Percentiles rank a stretch among this genome's conserved stretches.
phyloP scores from a whole-genome alignment of 1,140 invertebrate species.

The Drosophila gunungcola region DNA sequence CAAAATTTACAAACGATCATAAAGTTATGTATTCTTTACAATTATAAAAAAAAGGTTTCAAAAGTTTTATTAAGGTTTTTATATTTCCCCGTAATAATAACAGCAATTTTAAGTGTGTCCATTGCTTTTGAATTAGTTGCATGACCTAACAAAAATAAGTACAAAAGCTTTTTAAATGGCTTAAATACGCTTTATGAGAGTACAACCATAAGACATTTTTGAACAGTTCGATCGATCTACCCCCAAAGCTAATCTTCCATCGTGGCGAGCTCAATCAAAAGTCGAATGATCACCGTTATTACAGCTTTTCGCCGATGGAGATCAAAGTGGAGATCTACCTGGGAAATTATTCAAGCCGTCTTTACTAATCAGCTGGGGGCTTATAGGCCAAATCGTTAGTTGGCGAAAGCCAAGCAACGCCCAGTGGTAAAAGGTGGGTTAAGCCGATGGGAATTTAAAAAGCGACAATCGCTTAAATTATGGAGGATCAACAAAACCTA shows the following conservation, averaged over 20 bases:
- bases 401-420: conserved; percentile 51
- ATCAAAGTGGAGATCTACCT: conserved; percentile 22
- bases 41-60: too few species aligned
- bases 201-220: conserved; percentile 5
- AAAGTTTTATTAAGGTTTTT: too few species aligned
- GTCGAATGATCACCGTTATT: conserved; percentile 56
- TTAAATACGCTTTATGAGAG: neutral
- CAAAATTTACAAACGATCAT: too few species aligned
- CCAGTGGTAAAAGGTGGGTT: conserved; percentile 23
- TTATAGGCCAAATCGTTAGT: conserved; percentile 33
- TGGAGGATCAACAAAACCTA: conserved; percentile 6
- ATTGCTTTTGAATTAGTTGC: too few species aligned
- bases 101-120: too few species aligned
- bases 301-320: conserved; percentile 14
- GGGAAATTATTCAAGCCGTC: conserved; percentile 50
- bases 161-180: neutral
- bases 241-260: conserved; percentile 38
- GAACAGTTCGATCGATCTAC: conserved; percentile 3
- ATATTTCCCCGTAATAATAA: too few species aligned
- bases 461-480: conserved; percentile 33
- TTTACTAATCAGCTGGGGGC: conserved; percentile 43
- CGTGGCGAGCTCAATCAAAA: conserved; percentile 29
- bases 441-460: conserved; percentile 46
- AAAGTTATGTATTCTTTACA: too few species aligned
- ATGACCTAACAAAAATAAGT: too few species aligned